Evolutionary conservation across 1,140 invertebrate species (phyloP), one percentile per base, ranked within the genome.

Genomic region (Drosophila auraria): DNA sequence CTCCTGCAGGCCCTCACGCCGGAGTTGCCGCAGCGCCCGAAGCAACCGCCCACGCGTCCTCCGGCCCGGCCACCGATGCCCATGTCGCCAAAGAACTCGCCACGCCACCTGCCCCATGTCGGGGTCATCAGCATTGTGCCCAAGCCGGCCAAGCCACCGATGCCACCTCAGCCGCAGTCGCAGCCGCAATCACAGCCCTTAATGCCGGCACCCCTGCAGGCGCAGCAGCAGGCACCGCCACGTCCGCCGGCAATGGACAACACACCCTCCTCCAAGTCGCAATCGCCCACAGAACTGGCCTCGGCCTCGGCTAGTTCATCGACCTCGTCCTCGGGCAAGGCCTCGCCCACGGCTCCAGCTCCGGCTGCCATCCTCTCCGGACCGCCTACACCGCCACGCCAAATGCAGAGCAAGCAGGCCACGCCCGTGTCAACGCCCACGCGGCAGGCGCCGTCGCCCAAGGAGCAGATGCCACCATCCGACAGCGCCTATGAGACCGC

Each of bases 21-120:
- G 73, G 38, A 95, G 81, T 69, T 95, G 82, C 77, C 94, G 79
- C 73, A 94, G 80, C 94, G 94, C 6, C 94, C 94, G 5, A 95
- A 95, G 42, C 95, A 95, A 15, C 94, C 94, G 4, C 94, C 94
- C 0, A 92, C 94, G 2, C 66, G 93, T 23, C 92, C 91, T 9
- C 94, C 95, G 11, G 93, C 94, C 7, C 94, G 95, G 36, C 95
- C 95, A 2, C 90, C 94, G 23, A 94, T 94, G 61, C 95, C 95
- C 25, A 93, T 93, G 91, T 93, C 93, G 56, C 93, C 93, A 79
- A 93, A 93, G 78, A 86, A 92, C 40, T 91, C 93, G 25, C 92
- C 93, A 44, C 93, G 92, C 54, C 92, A 93, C 65, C 59, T 91
- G 36, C 84, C 91, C 30, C 93, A 94, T 63, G 93, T 80, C 14